Evolutionary conservation across 2,888 invertebrate species (phyloP), one percentile per base, ranked within the genome.

Genomic region (Resseliella maxima): DNA sequence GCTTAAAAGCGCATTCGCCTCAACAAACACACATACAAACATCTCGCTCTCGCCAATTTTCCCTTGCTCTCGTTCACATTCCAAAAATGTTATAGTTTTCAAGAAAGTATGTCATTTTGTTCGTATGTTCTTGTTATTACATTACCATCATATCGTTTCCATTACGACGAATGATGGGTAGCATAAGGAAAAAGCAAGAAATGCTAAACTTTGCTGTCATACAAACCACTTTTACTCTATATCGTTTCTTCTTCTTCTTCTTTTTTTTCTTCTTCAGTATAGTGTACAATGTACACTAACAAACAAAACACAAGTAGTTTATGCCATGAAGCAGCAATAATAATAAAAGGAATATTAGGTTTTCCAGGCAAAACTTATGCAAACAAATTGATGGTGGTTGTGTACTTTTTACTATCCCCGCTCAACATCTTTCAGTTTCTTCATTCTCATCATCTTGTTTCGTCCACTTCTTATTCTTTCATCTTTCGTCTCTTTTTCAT

Each of bases 41-140:
- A 24, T 3, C 27, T n/a, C n/a, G 27, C 18, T 18, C 46, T 50
- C 12, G 12, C 18, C 46, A n/a, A n/a, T n/a, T n/a, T n/a, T 8
- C 46, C 18, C 15, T 50, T 18, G 5, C 15, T 50, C 46, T 50
- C 46, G 46, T 50, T 2, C 46, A 59, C 59, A 59, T 50, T 21
- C 21, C 59, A 27, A 21, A 21, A 72, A 72, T 72, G 72, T n/a
- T 72, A 72, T 15, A 72, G 72, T 31, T 72, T n/a, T 72, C 72
- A 72, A 72, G 31, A 72, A 72, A 72, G 72, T 72, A 72, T 72
- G 72, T 72, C 72, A 72, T 72, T 72, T 72, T 72, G 72, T 72
- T 72, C 72, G 72, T 72, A 72, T 72, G 72, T 35, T 72, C 72
- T 15, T 72, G 72, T 72, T 72, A 72, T 72, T 31, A 72, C 72